Percentiles rank a stretch among this genome's conserved stretches.
These are phyloP conservation scores for Myanophis thanlyinensis DNA, from an alignment of 2,113 vertebrate species.

Conservation along the genomic window DNA sequence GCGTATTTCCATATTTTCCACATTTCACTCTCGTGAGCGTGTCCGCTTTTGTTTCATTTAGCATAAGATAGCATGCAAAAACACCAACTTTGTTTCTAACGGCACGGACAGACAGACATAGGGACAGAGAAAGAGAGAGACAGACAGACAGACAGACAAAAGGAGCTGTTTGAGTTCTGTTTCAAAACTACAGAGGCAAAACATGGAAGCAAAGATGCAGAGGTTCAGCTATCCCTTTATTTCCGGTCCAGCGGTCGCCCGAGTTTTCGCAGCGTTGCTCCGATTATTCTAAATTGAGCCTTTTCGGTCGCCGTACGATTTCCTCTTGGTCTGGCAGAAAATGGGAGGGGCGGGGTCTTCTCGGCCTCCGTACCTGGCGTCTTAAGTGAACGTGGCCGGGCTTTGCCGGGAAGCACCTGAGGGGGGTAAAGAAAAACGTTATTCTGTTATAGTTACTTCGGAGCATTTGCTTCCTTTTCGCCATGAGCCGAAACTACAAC, in stretches of 20 bases:
- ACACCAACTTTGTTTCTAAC: not conserved
- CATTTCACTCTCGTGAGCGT: not conserved
- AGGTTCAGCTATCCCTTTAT: not conserved
- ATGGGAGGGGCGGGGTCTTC: accelerated
- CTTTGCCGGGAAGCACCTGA: accelerated
- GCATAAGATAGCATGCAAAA: not conserved
- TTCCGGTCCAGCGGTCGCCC: not conserved
- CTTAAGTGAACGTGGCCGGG: accelerated
- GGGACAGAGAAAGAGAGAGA: too few species aligned
- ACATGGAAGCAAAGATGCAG: not conserved
- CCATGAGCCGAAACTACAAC: constrained; percentile 94
- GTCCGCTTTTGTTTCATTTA: not conserved
- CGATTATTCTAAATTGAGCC: constrained; percentile 16
- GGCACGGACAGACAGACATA: not conserved
- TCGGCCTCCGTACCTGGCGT: not conserved
- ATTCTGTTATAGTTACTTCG: not conserved
- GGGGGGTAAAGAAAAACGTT: not conserved
- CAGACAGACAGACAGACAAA: not conserved
- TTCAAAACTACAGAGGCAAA: not conserved
- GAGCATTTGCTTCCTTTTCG: not conserved
- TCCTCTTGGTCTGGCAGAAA: accelerated
- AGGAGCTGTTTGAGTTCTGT: not conserved
- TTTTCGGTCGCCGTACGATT: not conserved
- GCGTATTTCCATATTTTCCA: not conserved
- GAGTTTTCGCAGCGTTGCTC: not conserved